Base-by-base conservation (phyloP, 2,113 vertebrate genomes). In the Butastur rufipennis region DNA sequence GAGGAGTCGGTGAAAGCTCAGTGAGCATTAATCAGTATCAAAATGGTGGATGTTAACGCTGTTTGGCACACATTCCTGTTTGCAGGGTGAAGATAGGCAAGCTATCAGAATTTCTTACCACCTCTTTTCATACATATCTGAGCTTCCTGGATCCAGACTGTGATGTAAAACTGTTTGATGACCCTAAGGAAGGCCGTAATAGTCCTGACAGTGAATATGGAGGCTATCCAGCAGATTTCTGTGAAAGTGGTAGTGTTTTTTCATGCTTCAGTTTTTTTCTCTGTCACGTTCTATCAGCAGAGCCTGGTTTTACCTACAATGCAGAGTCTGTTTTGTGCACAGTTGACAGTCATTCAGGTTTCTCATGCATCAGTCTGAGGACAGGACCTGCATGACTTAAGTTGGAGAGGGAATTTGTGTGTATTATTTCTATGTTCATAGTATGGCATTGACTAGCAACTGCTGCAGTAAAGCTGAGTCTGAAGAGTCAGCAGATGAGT, bases 91-190 rank as follows among this genome's bases (percentile, higher is more conserved):
- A 99, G 97, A 98, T 99, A 94, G 99, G 99, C 66, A 98, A 98
- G 78, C 98, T 99, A 11, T 98, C 99, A 34, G 99, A 99, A 86
- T 99, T 99, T 95, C 99, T 99, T 90, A 99, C 98, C 66, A 99
- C 99, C 10, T 99, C 99, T 26, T 99, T 99, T 95, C 99, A 99
- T 97, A 99, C 99, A 0, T 97, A 98, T 52, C 99, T 99, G 96
- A 99, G 98, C 93, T 99, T 99, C 96, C 97, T 99, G 97, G 99
- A 99, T 83, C 97, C 98, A 61, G 99, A 99, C 72, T 98, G 98
- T 66, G 98, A 99, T 11, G 98, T 99, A 18, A 98, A 98, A 75
- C 94, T 99, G 32, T 98, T 99, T 27, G 99, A 98, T 72, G 98
- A 99, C 29, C 58, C 72, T 26, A 98, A 87, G 6, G 98, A 99